phyloP scores from a whole-genome alignment of 2,797 vertebrate species.

The Sebastes matsubarae region DNA sequence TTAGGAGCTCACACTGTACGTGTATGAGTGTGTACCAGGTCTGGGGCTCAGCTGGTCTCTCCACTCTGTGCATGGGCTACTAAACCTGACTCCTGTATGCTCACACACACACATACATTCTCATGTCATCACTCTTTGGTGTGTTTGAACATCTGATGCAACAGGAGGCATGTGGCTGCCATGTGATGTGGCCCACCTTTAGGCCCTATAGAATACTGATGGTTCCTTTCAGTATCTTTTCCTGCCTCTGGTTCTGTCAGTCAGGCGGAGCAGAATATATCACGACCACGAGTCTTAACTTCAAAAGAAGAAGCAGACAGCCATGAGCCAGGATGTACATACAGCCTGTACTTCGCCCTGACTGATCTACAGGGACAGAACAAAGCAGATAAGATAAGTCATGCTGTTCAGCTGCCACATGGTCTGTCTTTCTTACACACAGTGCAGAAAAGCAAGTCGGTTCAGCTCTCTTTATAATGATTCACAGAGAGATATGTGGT shows the following conservation, averaged over 20 bases:
- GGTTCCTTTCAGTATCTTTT: slow-evolving; percentile 3
- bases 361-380: slow-evolving; percentile 24
- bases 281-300: background rate
- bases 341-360: background rate
- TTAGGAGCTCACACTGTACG: background rate
- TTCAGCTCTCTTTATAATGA: background rate
- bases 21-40: background rate
- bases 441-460: background rate
- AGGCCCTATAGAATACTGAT: slow-evolving; percentile 8
- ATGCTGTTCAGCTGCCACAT: background rate
- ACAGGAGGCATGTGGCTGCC: slow-evolving; percentile 17
- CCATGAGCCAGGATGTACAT: background rate
- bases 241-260: slow-evolving; percentile 1
- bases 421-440: background rate
- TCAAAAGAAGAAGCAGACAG: slow-evolving; percentile 19
- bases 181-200: background rate
- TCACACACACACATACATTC: background rate
- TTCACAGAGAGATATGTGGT: background rate
- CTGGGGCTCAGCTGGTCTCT: slow-evolving; percentile 31
- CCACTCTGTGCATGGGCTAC: background rate
- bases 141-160: background rate
- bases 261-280: slow-evolving; percentile 6
- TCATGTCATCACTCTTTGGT: background rate
- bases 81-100: background rate
- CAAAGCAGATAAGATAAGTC: slow-evolving; percentile 28